Evolutionary conservation across 2,888 invertebrate genomes (phyloP), one percentile per base, ranked within the genome.

Genomic region (Pasiphila rectangulata): DNA sequence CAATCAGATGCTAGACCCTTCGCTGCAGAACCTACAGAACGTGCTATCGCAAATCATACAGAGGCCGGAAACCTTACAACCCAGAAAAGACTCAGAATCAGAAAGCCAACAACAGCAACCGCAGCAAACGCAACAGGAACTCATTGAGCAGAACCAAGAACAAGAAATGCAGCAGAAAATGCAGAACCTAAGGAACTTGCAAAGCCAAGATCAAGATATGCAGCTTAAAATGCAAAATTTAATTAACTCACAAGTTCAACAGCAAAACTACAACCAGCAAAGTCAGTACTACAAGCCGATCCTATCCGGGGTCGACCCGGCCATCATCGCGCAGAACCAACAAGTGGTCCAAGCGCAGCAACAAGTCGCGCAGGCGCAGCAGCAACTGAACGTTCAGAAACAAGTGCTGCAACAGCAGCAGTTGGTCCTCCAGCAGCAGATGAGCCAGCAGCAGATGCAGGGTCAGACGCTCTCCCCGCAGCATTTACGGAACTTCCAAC

Each of bases 381-480:
- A 83, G 38, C 87, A 89, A 44, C 72, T 88, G 1, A 85, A 87
- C 59, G 74, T 87, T 68, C 90, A 90, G 54, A 87, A 87, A 51
- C 89, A 89, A 52, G 79, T 86, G 72, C 56, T 89, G 23, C 80
- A 82, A 0, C 89, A 89, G 46, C 88, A 89, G 42, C 88, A 88
- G 47, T 68, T 85, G 27, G 90, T 88, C 16, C 67, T 89, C 3
- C 90, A 89, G 54, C 90, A 90, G 49, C 90, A 90, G 56, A 68
- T 85, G 67, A 70, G 77, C 9, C 86, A 89, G 54, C 85, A 84
- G 54, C 84, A 82, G 23, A 51, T 83, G 64, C 86, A 85, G 0
- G 89, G 89, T 0, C 90, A 89, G 52, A 90, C 85, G 1, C 59
- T 88, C 1, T 90, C 79, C 50, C 90, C 79, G 16, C 88, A 82